phyloP scores from a whole-genome alignment of 2,888 invertebrate genomes.

The Euclidia mi region DNA sequence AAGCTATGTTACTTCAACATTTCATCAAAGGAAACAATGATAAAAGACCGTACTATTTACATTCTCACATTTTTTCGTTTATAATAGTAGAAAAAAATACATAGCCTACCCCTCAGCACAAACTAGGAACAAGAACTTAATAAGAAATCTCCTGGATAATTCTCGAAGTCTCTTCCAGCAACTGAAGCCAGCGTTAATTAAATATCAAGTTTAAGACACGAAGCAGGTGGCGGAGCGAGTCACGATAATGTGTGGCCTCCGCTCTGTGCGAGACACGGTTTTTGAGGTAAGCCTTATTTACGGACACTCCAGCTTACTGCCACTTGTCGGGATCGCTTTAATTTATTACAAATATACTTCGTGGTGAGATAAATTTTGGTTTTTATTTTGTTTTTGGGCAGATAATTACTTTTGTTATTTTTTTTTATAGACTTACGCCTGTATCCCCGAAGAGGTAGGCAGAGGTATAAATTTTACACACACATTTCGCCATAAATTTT shows the following conservation, averaged over 20 bases:
- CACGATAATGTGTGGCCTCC: constrained; percentile 77
- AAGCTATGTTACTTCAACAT: too few species aligned
- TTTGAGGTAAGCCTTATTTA: constrained; percentile 83
- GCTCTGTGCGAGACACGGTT: constrained; percentile 73
- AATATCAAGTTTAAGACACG: constrained; percentile 76
- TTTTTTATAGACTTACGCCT: too few species aligned
- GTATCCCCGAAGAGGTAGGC: too few species aligned
- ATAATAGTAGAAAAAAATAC: too few species aligned
- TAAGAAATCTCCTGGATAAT: too few species aligned
- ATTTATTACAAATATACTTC: constrained; percentile 36
- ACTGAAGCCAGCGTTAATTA: constrained; percentile 68
- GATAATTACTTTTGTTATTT: not conserved
- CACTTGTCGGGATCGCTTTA: constrained; percentile 36
- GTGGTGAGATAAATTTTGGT: too few species aligned
- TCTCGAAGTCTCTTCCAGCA: constrained; percentile 60
- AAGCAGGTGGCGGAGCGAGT: constrained; percentile 77
- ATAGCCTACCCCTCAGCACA: too few species aligned
- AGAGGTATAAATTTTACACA: not conserved
- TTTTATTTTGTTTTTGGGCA: constrained; percentile 4
- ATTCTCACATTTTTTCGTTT: too few species aligned
- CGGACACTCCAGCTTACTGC: constrained; percentile 52
- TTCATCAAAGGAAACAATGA: too few species aligned
- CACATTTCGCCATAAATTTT: too few species aligned
- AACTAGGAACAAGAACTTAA: too few species aligned
- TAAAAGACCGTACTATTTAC: too few species aligned